Base-by-base conservation (phyloP, 2,797 vertebrate species). In the Hydrolagus colliei region DNA sequence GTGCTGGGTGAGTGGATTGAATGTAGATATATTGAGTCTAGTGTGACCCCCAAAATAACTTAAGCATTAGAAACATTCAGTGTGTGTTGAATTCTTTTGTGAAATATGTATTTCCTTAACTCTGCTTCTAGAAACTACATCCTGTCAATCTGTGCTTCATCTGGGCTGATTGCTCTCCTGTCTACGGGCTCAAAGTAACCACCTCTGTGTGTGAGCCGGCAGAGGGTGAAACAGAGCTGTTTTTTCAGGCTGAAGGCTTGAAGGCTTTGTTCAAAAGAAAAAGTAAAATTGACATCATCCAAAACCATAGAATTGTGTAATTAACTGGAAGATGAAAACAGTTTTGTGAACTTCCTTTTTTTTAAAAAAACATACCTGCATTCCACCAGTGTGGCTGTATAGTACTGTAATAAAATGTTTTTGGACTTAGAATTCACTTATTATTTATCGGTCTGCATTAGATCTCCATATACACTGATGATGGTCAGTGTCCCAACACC, bases 151-250 rank as follows among this genome's bases (percentile, higher is more conserved):
- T 97, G 97, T 86, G 96, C 94, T 88, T 97, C 98, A 0, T 98
- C 98, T 3, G 98, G 98, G 86, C 94, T 99, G 89, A 99, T 99
- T 20, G 98, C 98, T 88, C 93, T 99, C 91, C 94, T 99, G 4
- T 99, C 98, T 14, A 99, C 98, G 0, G 98, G 98, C 87, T 99
- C 98, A 87, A 99, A 99, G 89, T 99, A 95, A 95, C 85, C 68
- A 9, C 10, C 79, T 41, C 32, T 41, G 16, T 59, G 35, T 4
- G 27, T 68, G 63, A 82, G 79, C 63, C 67, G 63, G 13, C 32
- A 61, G 32, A 65, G 62, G 65, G 32, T 62, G 12, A 6, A 65
- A 65, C 16, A 14, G 12, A 63, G 32, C 20, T 80, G 62, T 63
- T 4, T 41, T 68, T 82, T 68, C 18, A 63, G n/a, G 22, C 68